Evolutionary conservation across 23 tunicate species (phyloP), one percentile per base, ranked within the genome.

Genomic region (Aplidium turbinatum): DNA sequence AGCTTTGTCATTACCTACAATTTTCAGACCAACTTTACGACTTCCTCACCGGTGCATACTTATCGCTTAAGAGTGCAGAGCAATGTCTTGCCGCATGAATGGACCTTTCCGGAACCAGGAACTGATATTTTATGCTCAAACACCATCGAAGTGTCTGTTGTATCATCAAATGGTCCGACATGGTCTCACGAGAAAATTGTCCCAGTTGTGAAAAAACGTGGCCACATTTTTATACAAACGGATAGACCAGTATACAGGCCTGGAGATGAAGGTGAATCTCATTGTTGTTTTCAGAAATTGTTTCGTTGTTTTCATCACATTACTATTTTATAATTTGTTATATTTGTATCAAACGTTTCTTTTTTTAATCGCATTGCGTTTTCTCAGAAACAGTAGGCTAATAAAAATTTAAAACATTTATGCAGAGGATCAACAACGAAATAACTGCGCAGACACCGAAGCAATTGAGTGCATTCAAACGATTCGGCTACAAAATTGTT

Each of bases 231-330:
- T 38, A 87, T 87, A 20, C 82, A 87, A 75, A 87, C 86, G 73
- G 94, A 87, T 52, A 64, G 94, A 67, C 80, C 94, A 22, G 82
- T 80, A 2, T 87, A 87, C 39, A 35, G 33, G 30, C 86, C 94
- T 0, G 78, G 78, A 13, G 94, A 87, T 25, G 45, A 80, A 80
- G 86, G 94, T 87, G 33, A 4, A 25, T 1, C 28, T 45, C 25
- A 55, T 7, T 55, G 23, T 6, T 55, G 50, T 45, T 45, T 11
- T 16, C 50, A n/a, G n/a, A n/a, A n/a, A n/a, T n/a, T n/a, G n/a
- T n/a, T n/a, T n/a, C n/a, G n/a, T n/a, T n/a, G n/a, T n/a, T n/a
- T n/a, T n/a, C n/a, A n/a, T n/a, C n/a, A n/a, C n/a, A n/a, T n/a
- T n/a, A n/a, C n/a, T n/a, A n/a, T n/a, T n/a, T n/a, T n/a, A n/a